Percentiles rank a stretch among this genome's conserved stretches.
phyloP scores from a whole-genome alignment of 2,888 invertebrate species.

The Polyommatus icarus region DNA sequence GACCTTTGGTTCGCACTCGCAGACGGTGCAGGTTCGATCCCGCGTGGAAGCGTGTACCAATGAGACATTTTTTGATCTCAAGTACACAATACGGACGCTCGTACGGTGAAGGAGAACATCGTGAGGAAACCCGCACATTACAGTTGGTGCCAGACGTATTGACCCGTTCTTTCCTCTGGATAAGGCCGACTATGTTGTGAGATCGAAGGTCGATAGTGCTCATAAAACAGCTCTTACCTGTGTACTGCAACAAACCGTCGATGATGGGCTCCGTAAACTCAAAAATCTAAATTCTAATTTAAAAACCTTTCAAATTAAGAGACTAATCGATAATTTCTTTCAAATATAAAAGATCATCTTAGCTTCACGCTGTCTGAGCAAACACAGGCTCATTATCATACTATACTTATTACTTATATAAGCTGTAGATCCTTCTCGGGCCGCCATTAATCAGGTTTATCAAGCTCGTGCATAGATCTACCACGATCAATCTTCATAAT shows the following conservation, averaged over 20 bases:
- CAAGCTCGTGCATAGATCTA: constrained; percentile 10
- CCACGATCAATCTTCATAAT: constrained; percentile 15
- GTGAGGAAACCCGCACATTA: no score
- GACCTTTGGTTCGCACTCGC: no score
- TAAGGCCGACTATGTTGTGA: no score
- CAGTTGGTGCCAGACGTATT: no score
- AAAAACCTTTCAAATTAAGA: no score
- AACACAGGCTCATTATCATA: background rate
- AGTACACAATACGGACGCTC: no score
- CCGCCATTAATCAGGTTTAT: constrained; percentile 28
- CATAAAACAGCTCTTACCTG: constrained; percentile 47
- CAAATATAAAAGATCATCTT: background rate
- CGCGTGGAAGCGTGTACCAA: no score
- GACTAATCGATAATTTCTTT: background rate
- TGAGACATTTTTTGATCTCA: no score
- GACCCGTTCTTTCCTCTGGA: no score
- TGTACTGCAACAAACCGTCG: constrained; percentile 53
- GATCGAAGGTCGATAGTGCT: constrained; percentile 50
- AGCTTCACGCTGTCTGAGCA: background rate
- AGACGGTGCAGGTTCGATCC: no score
- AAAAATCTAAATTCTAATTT: no score
- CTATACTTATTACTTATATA: background rate
- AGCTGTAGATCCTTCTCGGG: background rate
- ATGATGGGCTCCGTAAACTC: constrained; percentile 46
- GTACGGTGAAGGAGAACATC: no score